Evolutionary conservation across 2,888 invertebrate genomes (phyloP).

Genomic region (Heteromyza rotundicornis): DNA sequence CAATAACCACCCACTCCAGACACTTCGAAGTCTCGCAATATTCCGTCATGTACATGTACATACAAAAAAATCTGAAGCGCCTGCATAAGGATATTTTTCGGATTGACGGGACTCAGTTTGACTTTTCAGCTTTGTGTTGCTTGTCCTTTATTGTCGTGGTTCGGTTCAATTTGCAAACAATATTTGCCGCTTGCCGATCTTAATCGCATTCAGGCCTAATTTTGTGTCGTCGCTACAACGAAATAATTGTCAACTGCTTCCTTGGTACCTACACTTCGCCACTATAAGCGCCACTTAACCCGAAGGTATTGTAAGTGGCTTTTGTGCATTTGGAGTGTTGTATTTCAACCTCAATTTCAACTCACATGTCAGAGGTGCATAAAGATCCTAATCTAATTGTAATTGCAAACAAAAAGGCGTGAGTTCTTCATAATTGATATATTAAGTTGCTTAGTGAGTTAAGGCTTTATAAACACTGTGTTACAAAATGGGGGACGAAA

Average conservation of each 20-base stretch:
- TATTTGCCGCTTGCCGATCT: constrained; percentile 6
- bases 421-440: neutral
- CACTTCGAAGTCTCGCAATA: neutral
- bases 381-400: neutral
- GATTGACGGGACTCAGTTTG: constrained; percentile 47
- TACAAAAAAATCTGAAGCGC: neutral
- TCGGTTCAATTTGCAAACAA: constrained; percentile 33
- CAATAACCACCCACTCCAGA: constrained; percentile 1
- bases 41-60: neutral
- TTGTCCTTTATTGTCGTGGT: constrained; percentile 29
- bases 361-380: neutral
- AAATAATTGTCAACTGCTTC: neutral
- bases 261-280: neutral
- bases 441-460: no score
- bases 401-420: neutral
- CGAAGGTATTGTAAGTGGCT: constrained; percentile 1
- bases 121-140: constrained; percentile 48
- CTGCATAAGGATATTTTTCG: no score
- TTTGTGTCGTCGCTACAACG: neutral
- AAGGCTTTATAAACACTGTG: no score
- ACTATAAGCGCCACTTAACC: neutral
- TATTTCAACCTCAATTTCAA: neutral
- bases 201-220: neutral
- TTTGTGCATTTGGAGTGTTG: constrained; percentile 1
- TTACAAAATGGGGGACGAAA: no score